phyloP scores from a whole-genome alignment of 2,113 vertebrate genomes.

The Australoheros scitulus region DNA sequence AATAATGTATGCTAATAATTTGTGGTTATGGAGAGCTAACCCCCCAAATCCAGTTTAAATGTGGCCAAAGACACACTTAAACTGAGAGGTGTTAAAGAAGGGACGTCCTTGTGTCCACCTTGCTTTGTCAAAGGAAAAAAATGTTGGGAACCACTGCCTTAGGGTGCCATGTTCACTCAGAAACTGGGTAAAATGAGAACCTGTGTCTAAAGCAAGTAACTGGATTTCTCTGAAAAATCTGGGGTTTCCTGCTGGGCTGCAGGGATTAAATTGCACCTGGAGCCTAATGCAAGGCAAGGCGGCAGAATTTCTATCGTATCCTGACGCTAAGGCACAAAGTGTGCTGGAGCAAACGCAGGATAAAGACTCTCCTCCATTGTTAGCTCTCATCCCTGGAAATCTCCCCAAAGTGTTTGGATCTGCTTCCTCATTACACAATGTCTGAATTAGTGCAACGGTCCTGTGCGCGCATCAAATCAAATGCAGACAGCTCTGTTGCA shows the following conservation, averaged over 20 bases:
- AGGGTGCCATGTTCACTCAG: neutral
- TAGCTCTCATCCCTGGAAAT: slow-evolving; percentile 16
- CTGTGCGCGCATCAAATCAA: neutral
- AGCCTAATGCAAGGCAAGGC: neutral
- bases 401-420: slow-evolving; percentile 8
- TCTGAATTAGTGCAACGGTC: slow-evolving; percentile 31
- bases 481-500: slow-evolving; percentile 18
- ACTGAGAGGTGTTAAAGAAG: neutral
- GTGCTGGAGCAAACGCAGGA: neutral
- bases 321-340: neutral
- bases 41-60: neutral
- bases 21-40: neutral
- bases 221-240: slow-evolving; percentile 13
- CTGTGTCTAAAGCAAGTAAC: neutral
- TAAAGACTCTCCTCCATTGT: neutral
- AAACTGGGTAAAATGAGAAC: slow-evolving; percentile 8
- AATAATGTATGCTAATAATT: fast-evolving
- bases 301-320: neutral
- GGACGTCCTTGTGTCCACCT: neutral
- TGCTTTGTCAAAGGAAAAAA: neutral
- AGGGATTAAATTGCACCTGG: slow-evolving; percentile 18
- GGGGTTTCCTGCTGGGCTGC: slow-evolving; percentile 8
- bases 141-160: neutral
- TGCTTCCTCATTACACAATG: slow-evolving; percentile 17
- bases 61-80: neutral